Evolutionary conservation across 2,797 vertebrate species (phyloP).

Genomic region (Micropoecilia bifurca): DNA sequence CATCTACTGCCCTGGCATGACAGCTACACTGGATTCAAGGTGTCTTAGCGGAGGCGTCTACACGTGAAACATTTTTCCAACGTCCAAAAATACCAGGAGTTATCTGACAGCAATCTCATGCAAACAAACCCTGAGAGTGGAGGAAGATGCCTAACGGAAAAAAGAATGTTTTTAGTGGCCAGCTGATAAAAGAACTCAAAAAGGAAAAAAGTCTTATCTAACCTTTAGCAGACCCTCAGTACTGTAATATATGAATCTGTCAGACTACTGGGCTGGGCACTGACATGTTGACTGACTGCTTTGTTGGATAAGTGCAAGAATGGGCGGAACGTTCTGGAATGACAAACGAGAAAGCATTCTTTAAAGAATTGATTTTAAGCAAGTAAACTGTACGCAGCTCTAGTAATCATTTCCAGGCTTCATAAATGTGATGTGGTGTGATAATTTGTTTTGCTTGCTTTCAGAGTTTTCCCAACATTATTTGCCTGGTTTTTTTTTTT

Average conservation of each 20-base stretch:
- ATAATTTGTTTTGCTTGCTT: not conserved
- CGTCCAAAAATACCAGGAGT: too few species aligned
- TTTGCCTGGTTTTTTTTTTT: not conserved
- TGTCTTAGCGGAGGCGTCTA: too few species aligned
- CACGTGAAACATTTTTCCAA: too few species aligned
- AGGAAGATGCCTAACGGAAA: not conserved
- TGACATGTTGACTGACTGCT: conserved; percentile 8
- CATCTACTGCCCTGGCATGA: too few species aligned
- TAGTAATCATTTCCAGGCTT: not conserved
- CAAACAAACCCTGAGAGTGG: too few species aligned
- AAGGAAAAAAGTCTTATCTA: not conserved
- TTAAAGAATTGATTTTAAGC: not conserved
- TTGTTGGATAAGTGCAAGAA: not conserved
- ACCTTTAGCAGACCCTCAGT: not conserved
- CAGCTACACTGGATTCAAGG: too few species aligned
- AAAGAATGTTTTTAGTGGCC: not conserved
- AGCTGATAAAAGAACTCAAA: not conserved
- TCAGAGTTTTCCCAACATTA: not conserved
- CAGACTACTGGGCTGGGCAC: not conserved
- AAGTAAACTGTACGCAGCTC: not conserved
- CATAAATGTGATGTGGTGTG: not conserved
- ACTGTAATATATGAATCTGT: not conserved
- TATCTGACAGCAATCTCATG: too few species aligned
- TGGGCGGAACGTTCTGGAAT: not conserved
- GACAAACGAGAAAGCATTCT: not conserved